These are phyloP conservation scores for Melanotaenia trifasciata DNA, from an alignment of 2,797 vertebrate genomes.

Conservation along the genomic window DNA sequence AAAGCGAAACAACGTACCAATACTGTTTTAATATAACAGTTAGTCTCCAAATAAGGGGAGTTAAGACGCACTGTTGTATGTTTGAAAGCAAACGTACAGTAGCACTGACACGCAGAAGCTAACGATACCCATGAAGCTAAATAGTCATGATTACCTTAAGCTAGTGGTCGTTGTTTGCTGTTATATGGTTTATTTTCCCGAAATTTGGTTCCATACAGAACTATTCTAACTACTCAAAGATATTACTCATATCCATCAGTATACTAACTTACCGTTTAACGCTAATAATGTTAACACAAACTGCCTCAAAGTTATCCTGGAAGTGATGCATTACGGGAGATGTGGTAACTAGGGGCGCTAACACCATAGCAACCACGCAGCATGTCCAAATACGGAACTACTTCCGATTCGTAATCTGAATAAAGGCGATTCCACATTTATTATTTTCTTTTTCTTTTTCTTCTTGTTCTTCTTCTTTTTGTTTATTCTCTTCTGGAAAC, in stretches of 20 bases:
- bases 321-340: constrained; percentile 73
- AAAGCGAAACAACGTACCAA: neutral
- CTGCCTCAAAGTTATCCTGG: neutral
- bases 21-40: neutral
- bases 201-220: fast-evolving
- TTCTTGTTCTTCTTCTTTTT: too few species aligned
- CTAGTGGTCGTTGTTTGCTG: neutral
- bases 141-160: neutral
- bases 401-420: too few species aligned
- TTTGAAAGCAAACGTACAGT: constrained; percentile 2
- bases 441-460: too few species aligned
- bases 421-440: too few species aligned
- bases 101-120: neutral
- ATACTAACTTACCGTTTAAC: neutral
- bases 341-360: constrained; percentile 76
- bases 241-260: fast-evolving
- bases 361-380: constrained; percentile 61
- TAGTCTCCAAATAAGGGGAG: neutral
- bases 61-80: neutral
- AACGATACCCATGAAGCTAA: constrained; percentile 3
- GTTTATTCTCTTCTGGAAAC: too few species aligned
- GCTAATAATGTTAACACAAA: neutral
- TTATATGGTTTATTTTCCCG: neutral
- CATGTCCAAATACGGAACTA: neutral
- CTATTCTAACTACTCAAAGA: fast-evolving